Conservation (phyloP, 2,888 invertebrate genomes). For the Acanthosepion lycidas region DNA sequence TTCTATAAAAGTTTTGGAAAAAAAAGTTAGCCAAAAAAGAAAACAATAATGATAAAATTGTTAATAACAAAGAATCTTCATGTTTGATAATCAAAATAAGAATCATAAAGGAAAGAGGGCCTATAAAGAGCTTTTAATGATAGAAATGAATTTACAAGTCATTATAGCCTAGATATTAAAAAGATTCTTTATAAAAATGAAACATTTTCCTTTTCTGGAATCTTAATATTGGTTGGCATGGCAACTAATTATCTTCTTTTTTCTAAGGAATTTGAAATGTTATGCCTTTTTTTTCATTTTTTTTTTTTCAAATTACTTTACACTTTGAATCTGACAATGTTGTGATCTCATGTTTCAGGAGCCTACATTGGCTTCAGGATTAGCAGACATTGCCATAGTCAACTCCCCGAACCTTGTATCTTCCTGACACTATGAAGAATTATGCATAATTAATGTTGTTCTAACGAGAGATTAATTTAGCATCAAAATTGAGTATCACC, state of each 20-base stretch:
- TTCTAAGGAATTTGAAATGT: neutral
- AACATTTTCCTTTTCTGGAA: neutral
- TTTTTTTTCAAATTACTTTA: slow-evolving; percentile 2
- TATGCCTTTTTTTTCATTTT: neutral
- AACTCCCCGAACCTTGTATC: neutral
- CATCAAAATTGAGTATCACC: neutral
- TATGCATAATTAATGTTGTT: slow-evolving; percentile 11
- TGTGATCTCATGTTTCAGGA: neutral
- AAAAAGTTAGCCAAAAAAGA: neutral
- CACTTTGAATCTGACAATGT: neutral
- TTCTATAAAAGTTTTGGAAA: neutral
- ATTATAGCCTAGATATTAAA: slow-evolving; percentile 33
- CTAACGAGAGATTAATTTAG: slow-evolving; percentile 33
- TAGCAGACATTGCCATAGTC: neutral
- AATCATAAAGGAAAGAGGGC: neutral
- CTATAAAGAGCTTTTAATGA: neutral
- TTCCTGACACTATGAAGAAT: slow-evolving; percentile 13
- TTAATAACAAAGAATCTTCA: neutral
- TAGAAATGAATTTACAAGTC: slow-evolving; percentile 9
- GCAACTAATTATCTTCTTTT: neutral
- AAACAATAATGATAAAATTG: neutral
- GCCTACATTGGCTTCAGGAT: slow-evolving; percentile 33
- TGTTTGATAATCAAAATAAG: neutral
- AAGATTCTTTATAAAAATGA: neutral
- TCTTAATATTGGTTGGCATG: neutral